Evolutionary conservation across 2,113 vertebrate species (phyloP).

Genomic region (Hyla sarda): DNA sequence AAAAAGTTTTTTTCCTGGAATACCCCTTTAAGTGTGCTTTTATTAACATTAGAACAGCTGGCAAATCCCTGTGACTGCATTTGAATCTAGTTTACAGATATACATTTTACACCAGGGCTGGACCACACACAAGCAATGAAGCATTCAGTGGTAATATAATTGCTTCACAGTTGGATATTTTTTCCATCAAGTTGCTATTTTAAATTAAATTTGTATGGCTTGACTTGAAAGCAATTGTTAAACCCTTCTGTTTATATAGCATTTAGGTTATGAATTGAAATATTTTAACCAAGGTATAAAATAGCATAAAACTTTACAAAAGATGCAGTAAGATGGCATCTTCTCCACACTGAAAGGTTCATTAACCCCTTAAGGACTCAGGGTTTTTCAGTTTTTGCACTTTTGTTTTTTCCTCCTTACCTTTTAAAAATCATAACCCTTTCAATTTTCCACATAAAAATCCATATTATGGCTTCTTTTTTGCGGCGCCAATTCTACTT

Average conservation of each 20-base stretch:
- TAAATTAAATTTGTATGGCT: conserved; percentile 71
- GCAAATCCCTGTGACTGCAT: conserved; percentile 71
- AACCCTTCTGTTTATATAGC: neutral
- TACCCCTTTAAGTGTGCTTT: conserved; percentile 68
- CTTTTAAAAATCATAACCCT: too few relatives aligned
- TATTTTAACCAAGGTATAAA: neutral
- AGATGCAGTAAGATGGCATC: too few relatives aligned
- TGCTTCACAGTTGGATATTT: conserved; percentile 75
- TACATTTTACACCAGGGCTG: conserved; percentile 68
- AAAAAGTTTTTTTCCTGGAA: too few relatives aligned
- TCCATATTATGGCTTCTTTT: too few relatives aligned
- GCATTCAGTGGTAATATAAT: conserved; percentile 71
- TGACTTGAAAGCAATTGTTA: conserved; percentile 51
- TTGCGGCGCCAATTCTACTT: too few relatives aligned
- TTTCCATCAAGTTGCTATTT: conserved; percentile 69
- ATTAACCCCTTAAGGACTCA: too few relatives aligned
- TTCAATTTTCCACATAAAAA: too few relatives aligned
- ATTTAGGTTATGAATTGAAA: neutral
- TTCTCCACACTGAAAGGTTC: too few relatives aligned
- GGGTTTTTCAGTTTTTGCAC: too few relatives aligned
- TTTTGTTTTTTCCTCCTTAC: too few relatives aligned
- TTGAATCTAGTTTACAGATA: conserved; percentile 75
- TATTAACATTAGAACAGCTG: conserved; percentile 77
- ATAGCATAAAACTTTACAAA: neutral
- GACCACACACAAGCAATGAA: conserved; percentile 72